A percentile compares a stretch with the other conserved stretches of the same genome.
These are phyloP conservation scores for Caloenas nicobarica DNA, from an alignment of 2,113 vertebrate species.

Conservation along the genomic window DNA sequence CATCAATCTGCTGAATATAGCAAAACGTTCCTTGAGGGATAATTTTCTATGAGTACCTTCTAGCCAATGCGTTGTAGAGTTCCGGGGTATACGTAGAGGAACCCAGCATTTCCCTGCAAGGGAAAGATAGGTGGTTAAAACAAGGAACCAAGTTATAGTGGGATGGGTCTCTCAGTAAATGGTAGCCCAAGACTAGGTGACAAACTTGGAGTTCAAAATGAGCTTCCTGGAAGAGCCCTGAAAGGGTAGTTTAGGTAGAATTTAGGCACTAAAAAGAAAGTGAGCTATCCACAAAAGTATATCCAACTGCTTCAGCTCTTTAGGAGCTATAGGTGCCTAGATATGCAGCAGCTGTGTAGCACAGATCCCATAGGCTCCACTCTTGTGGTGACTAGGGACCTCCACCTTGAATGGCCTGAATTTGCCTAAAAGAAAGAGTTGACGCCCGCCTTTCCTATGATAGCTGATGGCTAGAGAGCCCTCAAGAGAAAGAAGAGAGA, in stretches of 20 bases:
- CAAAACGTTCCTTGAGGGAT: not conserved
- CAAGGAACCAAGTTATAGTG: not conserved
- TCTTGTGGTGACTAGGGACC: accelerated
- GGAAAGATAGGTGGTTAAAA: not conserved
- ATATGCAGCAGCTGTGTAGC: not conserved
- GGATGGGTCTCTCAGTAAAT: not conserved
- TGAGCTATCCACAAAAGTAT: not conserved
- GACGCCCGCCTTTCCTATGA: not conserved
- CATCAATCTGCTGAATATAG: not conserved
- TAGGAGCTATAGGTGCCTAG: not conserved
- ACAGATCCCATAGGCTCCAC: not conserved
- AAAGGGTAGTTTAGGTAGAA: not conserved
- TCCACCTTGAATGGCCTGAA: not conserved
- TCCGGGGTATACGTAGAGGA: accelerated
- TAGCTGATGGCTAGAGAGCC: not conserved
- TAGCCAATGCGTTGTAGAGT: not conserved
- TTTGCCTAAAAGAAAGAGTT: not conserved
- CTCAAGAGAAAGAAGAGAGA: not conserved
- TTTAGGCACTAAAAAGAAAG: not conserved
- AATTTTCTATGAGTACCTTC: not conserved
- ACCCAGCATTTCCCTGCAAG: not conserved
- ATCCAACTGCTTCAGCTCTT: not conserved
- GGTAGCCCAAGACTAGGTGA: not conserved
- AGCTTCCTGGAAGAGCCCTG: not conserved
- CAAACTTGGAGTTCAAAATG: not conserved